A percentile compares a stretch with the other conserved stretches of the same genome.
These are phyloP conservation scores for Hassar affinis DNA, from an alignment of 2,113 vertebrate species.

Conservation along the genomic window DNA sequence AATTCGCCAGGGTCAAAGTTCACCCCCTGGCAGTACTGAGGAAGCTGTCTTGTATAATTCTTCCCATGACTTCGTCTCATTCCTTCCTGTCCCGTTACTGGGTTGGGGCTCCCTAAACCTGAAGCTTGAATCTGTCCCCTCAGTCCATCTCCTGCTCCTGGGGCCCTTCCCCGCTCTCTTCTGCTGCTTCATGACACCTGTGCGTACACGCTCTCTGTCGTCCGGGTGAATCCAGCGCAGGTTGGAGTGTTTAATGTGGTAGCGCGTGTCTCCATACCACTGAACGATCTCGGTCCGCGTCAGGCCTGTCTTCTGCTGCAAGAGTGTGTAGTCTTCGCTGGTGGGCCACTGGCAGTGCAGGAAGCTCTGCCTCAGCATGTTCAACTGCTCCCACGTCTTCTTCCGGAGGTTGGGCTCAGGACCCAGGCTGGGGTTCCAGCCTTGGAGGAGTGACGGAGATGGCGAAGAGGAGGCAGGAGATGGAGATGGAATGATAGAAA, in stretches of 20 bases:
- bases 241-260: constrained; percentile 74
- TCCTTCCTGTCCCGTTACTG: constrained; percentile 23
- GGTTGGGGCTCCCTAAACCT: constrained; percentile 6
- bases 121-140: constrained; percentile 2
- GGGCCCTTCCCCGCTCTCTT: not conserved
- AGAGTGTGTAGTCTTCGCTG: constrained; percentile 66
- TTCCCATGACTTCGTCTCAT: constrained; percentile 25
- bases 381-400: constrained; percentile 73
- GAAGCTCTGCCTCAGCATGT: constrained; percentile 74
- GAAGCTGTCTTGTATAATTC: constrained; percentile 20
- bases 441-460: constrained; percentile 29
- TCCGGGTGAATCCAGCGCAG: constrained; percentile 75
- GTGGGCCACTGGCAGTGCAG: constrained; percentile 76
- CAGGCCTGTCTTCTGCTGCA: constrained; percentile 68
- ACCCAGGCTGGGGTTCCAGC: constrained; percentile 25
- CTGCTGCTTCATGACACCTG: constrained; percentile 50
- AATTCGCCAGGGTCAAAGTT: constrained; percentile 40
- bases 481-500: constrained; percentile 9
- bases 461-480: constrained; percentile 47
- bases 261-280: constrained; percentile 82
- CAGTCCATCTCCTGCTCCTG: not conserved
- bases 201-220: constrained; percentile 43
- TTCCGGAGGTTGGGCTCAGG: constrained; percentile 42
- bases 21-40: constrained; percentile 42
- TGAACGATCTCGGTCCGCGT: constrained; percentile 72